These are phyloP conservation scores for Adrianichthys oophorus DNA, from an alignment of 2,797 vertebrate genomes.

Conservation along the genomic window DNA sequence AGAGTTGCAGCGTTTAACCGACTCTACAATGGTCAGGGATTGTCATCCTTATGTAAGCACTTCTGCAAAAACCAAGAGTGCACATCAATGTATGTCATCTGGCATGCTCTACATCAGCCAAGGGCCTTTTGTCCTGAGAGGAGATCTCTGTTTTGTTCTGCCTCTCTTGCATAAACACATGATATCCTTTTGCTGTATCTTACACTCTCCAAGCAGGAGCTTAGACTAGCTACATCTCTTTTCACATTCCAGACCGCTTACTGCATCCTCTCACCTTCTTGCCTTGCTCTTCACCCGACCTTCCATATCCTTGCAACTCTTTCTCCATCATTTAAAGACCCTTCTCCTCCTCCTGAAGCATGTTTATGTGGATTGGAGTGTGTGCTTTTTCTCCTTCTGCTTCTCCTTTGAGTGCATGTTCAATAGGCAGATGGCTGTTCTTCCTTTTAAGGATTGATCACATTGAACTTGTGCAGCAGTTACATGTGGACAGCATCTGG, in stretches of 20 bases:
- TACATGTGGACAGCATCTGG: conserved; percentile 68
- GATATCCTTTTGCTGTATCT: conserved; percentile 36
- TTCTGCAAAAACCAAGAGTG: conserved; percentile 5
- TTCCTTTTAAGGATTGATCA: conserved; percentile 82
- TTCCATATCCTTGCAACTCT: conserved; percentile 22
- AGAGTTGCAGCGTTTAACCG: conserved; percentile 10
- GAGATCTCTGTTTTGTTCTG: conserved; percentile 32
- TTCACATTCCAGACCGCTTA: conserved; percentile 31
- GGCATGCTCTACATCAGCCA: conserved; percentile 52
- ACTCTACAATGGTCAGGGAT: conserved; percentile 9
- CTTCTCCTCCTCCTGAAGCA: conserved; percentile 53
- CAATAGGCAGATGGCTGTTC: conserved; percentile 67
- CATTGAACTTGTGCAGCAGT: conserved; percentile 52
- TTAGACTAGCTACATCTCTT: conserved; percentile 28
- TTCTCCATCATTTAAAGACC: conserved; percentile 49
- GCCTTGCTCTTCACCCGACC: conserved; percentile 16
- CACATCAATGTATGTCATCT: conserved; percentile 12
- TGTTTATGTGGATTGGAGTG: conserved; percentile 74
- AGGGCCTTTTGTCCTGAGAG: conserved; percentile 32
- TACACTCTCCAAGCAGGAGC: conserved; percentile 21
- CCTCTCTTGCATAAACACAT: conserved; percentile 45
- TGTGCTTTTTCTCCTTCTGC: conserved; percentile 69
- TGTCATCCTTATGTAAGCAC: conserved; percentile 32
- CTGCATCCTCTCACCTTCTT: conserved; percentile 29
- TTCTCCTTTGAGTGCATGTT: conserved; percentile 62